Evolutionary conservation across 2,113 vertebrate genomes (phyloP).

Genomic region (Triplophysa dalaica): DNA sequence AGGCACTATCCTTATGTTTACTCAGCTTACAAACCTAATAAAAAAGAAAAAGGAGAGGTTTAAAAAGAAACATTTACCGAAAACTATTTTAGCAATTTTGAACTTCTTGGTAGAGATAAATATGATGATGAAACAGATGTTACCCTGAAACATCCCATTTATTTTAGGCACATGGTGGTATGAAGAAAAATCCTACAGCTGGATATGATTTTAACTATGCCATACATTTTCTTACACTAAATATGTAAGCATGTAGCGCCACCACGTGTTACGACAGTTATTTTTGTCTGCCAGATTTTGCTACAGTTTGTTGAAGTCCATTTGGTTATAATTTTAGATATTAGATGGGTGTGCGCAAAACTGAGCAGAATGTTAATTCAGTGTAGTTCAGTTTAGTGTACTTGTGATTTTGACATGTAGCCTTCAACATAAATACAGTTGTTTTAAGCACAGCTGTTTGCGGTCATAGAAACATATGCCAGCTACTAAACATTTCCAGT

Average conservation of each 20-base stretch:
- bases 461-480: not conserved
- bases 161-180: slow-evolving; percentile 10
- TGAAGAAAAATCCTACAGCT: slow-evolving; percentile 12
- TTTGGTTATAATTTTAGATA: not conserved
- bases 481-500: slow-evolving; percentile 10
- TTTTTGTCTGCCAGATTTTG: not conserved
- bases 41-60: not conserved
- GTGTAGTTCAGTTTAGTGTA: not conserved
- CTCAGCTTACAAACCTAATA: slow-evolving; percentile 22
- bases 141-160: slow-evolving; percentile 29
- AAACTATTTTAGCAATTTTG: slow-evolving; percentile 26
- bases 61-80: not conserved
- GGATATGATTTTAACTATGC: slow-evolving; percentile 29
- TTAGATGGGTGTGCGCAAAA: not conserved
- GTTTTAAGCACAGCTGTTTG: slow-evolving; percentile 3
- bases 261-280: slow-evolving; percentile 14
- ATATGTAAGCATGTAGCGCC: slow-evolving; percentile 31
- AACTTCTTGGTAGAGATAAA: slow-evolving; percentile 7
- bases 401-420: not conserved
- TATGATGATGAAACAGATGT: slow-evolving; percentile 27
- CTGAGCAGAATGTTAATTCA: not conserved
- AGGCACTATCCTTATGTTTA: slow-evolving; percentile 25
- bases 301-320: not conserved
- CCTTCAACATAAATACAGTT: not conserved
- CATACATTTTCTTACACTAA: not conserved